phyloP scores from a whole-genome alignment of 2,888 invertebrate genomes.

The Clivina fossor region DNA sequence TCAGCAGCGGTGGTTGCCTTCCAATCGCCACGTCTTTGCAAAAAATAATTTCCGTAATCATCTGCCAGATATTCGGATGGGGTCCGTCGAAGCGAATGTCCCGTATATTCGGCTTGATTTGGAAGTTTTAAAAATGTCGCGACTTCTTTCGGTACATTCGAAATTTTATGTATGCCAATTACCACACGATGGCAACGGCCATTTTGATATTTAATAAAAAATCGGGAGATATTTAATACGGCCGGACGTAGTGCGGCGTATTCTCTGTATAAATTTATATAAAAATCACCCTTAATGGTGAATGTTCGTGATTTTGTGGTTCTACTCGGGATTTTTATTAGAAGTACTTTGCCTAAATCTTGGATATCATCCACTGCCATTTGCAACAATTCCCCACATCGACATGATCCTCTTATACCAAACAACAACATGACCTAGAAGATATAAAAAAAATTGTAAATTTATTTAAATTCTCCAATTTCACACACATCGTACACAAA shows the following conservation, averaged over 20 bases:
- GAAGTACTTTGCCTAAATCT: neutral
- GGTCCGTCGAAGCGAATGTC: constrained; percentile 38
- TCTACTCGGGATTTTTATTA: constrained; percentile 24
- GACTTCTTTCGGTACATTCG: constrained; percentile 59
- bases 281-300: constrained; percentile 17
- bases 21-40: too few relatives aligned
- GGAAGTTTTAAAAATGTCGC: constrained; percentile 87
- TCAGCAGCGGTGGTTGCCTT: too few relatives aligned
- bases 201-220: constrained; percentile 28
- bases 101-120: constrained; percentile 61
- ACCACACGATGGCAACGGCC: constrained; percentile 36
- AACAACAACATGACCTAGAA: constrained; percentile 20
- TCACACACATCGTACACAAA: too few relatives aligned
- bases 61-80: too few relatives aligned
- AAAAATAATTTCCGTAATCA: too few relatives aligned
- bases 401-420: constrained; percentile 19
- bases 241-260: constrained; percentile 1
- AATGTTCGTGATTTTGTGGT: constrained; percentile 12
- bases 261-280: constrained; percentile 14
- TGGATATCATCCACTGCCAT: constrained; percentile 18
- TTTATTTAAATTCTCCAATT: neutral
- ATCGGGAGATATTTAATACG: constrained; percentile 34
- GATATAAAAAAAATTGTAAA: neutral
- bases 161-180: constrained; percentile 38
- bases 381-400: constrained; percentile 16